A percentile compares a stretch with the other conserved stretches of the same genome.
Conservation (phyloP, 2,888 invertebrate species). For the Malachius bipustulatus region DNA sequence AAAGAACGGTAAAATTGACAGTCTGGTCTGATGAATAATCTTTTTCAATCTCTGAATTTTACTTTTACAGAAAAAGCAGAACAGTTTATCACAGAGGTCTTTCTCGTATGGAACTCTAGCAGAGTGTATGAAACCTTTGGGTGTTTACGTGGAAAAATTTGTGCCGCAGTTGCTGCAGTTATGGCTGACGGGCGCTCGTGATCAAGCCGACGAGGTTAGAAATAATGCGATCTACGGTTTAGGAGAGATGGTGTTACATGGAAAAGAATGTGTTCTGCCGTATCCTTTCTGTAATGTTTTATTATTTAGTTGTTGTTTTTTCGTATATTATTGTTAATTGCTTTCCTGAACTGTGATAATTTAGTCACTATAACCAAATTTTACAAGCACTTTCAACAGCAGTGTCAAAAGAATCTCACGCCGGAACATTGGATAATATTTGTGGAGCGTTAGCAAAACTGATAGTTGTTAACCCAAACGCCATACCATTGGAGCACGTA, state of each 20-base stretch:
- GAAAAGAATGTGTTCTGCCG: slow-evolving; percentile 44
- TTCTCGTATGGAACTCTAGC: slow-evolving; percentile 63
- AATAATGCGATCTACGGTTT: slow-evolving; percentile 67
- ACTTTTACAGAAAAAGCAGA: slow-evolving; percentile 47
- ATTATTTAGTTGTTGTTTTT: not conserved
- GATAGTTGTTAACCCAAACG: slow-evolving; percentile 50
- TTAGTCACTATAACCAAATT: slow-evolving; percentile 53
- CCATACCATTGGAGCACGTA: slow-evolving; percentile 58
- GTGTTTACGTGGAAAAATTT: slow-evolving; percentile 43
- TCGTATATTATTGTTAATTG: too few species aligned
- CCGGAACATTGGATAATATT: slow-evolving; percentile 61
- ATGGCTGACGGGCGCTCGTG: slow-evolving; percentile 48
- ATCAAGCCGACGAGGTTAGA: slow-evolving; percentile 56
- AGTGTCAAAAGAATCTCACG: slow-evolving; percentile 51
- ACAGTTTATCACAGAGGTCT: slow-evolving; percentile 52
- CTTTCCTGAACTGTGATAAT: too few species aligned
- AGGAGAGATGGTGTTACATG: slow-evolving; percentile 58
- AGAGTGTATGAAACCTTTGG: slow-evolving; percentile 56
- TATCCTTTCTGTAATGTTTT: not conserved
- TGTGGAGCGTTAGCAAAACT: slow-evolving; percentile 66
- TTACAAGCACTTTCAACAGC: slow-evolving; percentile 53
- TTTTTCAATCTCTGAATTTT: slow-evolving; percentile 10
- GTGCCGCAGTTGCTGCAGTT: slow-evolving; percentile 49
- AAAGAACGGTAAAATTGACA: slow-evolving; percentile 46
- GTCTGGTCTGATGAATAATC: not conserved